Percentiles rank a stretch among this genome's conserved stretches.
phyloP scores from a whole-genome alignment of 2,113 vertebrate genomes.

The Rhinopomastus cyanomelas region DNA sequence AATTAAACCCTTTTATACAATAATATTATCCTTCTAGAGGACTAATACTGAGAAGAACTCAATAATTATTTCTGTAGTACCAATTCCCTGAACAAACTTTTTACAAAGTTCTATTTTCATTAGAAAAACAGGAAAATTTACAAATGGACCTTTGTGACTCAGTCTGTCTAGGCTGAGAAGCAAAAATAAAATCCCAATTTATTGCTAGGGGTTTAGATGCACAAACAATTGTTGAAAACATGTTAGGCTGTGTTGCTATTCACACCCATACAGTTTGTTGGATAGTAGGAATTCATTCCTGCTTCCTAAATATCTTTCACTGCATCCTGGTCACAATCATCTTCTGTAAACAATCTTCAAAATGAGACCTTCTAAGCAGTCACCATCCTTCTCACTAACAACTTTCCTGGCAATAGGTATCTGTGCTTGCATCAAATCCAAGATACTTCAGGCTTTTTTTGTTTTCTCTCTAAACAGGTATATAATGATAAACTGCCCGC shows the following conservation, averaged over 20 bases:
- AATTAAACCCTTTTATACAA: not conserved
- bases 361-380: not conserved
- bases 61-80: not conserved
- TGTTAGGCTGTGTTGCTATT: not conserved
- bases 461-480: not conserved
- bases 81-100: not conserved
- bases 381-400: not conserved
- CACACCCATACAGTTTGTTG: not conserved
- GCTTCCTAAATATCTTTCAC: not conserved
- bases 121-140: not conserved
- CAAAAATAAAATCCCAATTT: not conserved
- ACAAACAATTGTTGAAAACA: not conserved
- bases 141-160: not conserved
- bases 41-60: not conserved
- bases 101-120: not conserved
- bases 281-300: too few species aligned
- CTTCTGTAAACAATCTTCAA: not conserved
- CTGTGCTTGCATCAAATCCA: not conserved
- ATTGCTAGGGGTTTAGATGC: not conserved
- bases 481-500: not conserved
- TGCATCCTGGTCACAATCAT: not conserved
- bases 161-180: not conserved
- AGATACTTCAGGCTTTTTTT: not conserved
- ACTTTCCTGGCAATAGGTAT: not conserved
- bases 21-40: not conserved